A percentile compares a stretch with the other conserved stretches of the same genome.
Conservation (phyloP, 2,113 vertebrate genomes). For the Paramisgurnus dabryanus region DNA sequence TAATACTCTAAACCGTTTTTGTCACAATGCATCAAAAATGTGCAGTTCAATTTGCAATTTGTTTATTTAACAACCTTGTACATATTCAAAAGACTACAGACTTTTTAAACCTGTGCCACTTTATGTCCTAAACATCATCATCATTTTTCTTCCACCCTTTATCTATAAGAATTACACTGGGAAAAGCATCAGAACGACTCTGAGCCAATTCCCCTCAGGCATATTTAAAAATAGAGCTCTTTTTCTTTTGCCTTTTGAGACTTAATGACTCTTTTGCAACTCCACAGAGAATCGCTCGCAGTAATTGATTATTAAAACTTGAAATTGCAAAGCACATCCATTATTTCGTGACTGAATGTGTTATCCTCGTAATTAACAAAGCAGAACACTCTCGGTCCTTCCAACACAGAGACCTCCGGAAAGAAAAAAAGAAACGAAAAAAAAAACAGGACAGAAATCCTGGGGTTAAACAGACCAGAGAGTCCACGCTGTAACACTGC, state of each 20-base stretch:
- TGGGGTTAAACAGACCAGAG: slow-evolving; percentile 70
- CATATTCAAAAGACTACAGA: background rate
- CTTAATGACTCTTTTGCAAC: slow-evolving; percentile 96
- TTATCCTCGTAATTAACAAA: slow-evolving; percentile 99
- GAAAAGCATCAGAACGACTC: slow-evolving; percentile 83
- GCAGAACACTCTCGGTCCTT: slow-evolving; percentile 85
- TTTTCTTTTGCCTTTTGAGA: slow-evolving; percentile 89
- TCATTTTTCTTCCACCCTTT: slow-evolving; percentile 64
- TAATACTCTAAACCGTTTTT: no score
- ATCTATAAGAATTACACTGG: slow-evolving; percentile 79
- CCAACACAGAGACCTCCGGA: slow-evolving; percentile 73
- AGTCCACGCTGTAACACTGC: slow-evolving; percentile 60
- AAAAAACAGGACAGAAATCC: slow-evolving; percentile 67
- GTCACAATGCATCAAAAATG: no score
- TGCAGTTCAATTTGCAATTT: no score
- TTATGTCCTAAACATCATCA: slow-evolving; percentile 22
- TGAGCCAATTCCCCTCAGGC: slow-evolving; percentile 68
- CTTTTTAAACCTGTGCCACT: background rate
- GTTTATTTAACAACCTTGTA: background rate
- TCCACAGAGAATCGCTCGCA: slow-evolving; percentile 94
- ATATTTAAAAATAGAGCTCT: slow-evolving; percentile 89
- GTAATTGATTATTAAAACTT: slow-evolving; percentile 99
- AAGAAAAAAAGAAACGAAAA: slow-evolving; percentile 46
- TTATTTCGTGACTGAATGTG: slow-evolving; percentile 94
- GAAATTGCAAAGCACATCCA: slow-evolving; percentile 97